Evolutionary conservation across 2,888 invertebrate species (phyloP), one percentile per base, ranked within the genome.

Genomic region (Drosophila sordidula): DNA sequence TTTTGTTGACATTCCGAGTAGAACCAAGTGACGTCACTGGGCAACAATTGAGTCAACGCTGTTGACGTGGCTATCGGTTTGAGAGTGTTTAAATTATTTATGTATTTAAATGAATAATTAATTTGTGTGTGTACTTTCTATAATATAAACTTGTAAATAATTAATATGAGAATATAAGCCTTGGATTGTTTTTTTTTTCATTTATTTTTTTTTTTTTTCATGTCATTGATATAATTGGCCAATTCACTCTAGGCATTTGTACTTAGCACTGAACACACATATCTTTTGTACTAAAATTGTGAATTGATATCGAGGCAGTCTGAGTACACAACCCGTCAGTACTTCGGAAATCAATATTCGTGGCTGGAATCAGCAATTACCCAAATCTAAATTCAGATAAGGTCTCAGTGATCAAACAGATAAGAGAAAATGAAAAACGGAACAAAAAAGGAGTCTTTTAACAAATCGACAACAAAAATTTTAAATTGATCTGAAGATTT

Each of bases 21-120:
- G 26, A 16, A 12, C 18, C 12, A 38, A 25, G 11, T 50, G 63
- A 63, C 63, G 49, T 39, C 62, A 8, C 26, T 29, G 3, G 6
- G 6, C 26, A 29, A 62, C 32, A 62, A 14, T 18, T 5, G 18
- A 3, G 8, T 29, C 26, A 29, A 29, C 6, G 5, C 26, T 6
- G 6, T 1, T 29, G 6, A 29, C 26, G 6, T 29, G 1, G 26
- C 6, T 29, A 8, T 29, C 6, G 26, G 6, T 29, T 6, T 6
- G 6, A 26, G 8, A 6, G 14, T 16, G 14, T 9, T 45, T 46
- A 9, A 22, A 14, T 12, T 34, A 22, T 32, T 55, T 26, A 22
- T 9, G 29, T 6, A 9, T 22, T n/a, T 26, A 6, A 4, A 51
- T 57, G 45, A 32, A 22, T 41, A 25, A 51, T 32, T 36, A 25